Evolutionary conservation across 2,888 invertebrate genomes (phyloP), one percentile per base, ranked within the genome.

Genomic region (Agonopterix arenella): DNA sequence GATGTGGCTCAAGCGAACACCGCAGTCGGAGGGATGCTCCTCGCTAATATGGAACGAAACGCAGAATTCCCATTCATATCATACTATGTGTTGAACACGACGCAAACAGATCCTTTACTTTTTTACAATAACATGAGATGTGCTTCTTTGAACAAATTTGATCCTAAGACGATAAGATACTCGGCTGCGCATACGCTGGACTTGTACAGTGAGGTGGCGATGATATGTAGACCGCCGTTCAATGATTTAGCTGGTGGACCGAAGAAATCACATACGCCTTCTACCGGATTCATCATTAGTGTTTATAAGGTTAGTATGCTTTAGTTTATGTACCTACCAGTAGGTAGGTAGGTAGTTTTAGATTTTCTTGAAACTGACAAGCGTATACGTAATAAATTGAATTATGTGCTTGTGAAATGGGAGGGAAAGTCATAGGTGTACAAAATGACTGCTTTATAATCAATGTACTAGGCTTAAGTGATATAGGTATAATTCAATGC

Each of bases 61-160:
- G 96, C 96, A 40, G 96, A 97, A 72, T 97, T 97, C 72, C 97
- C 97, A 10, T 96, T 97, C 85, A 97, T 97, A 89, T 93, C 96
- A 10, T 96, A 96, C 77, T 97, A 96, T 84, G 92, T 97, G 69
- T 94, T 97, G 83, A 97, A 97, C 77, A 96, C 96, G 51, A 92
- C 93, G 56, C 95, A 95, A 84, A 94, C 95, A 47, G 96, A 97
- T 81, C 96, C 96, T 49, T 90, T 94, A 64, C 92, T 94, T 60
- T 96, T 97, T 84, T 96, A 96, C 82, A 93, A 95, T 71, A 95
- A 94, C 70, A 93, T 97, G 76, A 92, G 96, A 71, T 92, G 94
- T 76, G 94, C 95, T 68, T 95, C 96, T 54, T 81, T 97, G 76
- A 93, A 92, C 62, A 96, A 96, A 83, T 96, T 97, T 76, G 96